Conservation (phyloP, 2,797 vertebrate genomes). For the Gallinago nigripennis region DNA sequence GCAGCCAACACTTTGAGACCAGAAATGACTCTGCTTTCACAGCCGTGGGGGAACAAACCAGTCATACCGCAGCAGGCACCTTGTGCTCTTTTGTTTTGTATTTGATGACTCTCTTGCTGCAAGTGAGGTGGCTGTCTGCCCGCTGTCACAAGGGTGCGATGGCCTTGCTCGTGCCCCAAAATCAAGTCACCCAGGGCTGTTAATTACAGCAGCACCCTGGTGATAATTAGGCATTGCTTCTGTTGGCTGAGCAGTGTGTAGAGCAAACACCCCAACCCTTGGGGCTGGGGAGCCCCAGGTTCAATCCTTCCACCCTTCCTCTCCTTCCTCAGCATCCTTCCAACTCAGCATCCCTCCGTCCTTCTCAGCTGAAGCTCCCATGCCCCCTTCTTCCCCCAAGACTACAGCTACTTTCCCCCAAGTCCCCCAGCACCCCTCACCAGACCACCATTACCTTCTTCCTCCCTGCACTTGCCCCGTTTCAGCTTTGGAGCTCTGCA, state of each 20-base stretch:
- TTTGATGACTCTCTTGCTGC: not conserved
- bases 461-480: not conserved
- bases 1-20: not conserved
- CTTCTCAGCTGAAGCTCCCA: not conserved
- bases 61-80: not conserved
- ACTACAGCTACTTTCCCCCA: not conserved
- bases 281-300: not conserved
- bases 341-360: not conserved
- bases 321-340: not conserved
- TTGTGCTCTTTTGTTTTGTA: not conserved
- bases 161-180: not conserved
- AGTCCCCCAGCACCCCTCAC: not conserved
- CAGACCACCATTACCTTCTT: fast-evolving
- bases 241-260: not conserved
- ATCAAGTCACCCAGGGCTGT: not conserved
- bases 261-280: not conserved
- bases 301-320: not conserved
- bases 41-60: not conserved
- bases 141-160: fast-evolving
- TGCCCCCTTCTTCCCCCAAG: not conserved
- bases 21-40: not conserved
- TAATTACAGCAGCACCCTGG: not conserved
- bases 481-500: not conserved
- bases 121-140: not conserved
- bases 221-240: not conserved